These are phyloP conservation scores for Agrotis clavis DNA, from an alignment of 2,888 invertebrate species.

Conservation along the genomic window DNA sequence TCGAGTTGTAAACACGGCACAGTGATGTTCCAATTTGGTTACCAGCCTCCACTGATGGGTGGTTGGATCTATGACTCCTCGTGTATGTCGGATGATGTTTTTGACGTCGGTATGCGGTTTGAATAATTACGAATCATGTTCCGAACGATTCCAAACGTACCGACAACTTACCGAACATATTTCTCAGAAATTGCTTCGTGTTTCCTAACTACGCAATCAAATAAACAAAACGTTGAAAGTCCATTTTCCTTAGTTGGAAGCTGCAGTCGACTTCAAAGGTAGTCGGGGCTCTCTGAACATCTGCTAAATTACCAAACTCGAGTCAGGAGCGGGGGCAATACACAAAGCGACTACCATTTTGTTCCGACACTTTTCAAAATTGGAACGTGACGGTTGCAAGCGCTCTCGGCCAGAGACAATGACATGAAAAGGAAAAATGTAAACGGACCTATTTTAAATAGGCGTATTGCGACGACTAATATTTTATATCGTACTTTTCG, in stretches of 20 bases:
- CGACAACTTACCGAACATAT: conserved; percentile 64
- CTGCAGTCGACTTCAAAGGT: conserved; percentile 82
- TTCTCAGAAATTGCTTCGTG: conserved; percentile 64
- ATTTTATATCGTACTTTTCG: conserved; percentile 80
- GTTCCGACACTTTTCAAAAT: conserved; percentile 91
- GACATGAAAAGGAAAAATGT: conserved; percentile 91
- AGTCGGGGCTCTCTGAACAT: conserved; percentile 76
- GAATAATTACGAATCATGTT: conserved; percentile 89
- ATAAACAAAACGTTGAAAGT: conserved; percentile 67
- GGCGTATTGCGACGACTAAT: conserved; percentile 82
- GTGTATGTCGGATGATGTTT: conserved; percentile 82
- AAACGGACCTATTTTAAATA: conserved; percentile 90
- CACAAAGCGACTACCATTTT: conserved; percentile 90
- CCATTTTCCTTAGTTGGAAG: conserved; percentile 70
- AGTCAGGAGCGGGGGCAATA: conserved; percentile 78
- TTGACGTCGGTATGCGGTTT: conserved; percentile 88
- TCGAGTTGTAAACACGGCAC: conserved; percentile 90
- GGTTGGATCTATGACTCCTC: conserved; percentile 88
- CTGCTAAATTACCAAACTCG: conserved; percentile 88
- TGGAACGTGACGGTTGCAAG: conserved; percentile 91
- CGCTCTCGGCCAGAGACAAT: conserved; percentile 90
- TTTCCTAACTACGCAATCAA: conserved; percentile 50
- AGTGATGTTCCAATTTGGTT: conserved; percentile 91
- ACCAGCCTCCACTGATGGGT: conserved; percentile 83
- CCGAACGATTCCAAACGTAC: conserved; percentile 64